Conservation (phyloP, 1,140 invertebrate genomes). For the Musca vetustissima region DNA sequence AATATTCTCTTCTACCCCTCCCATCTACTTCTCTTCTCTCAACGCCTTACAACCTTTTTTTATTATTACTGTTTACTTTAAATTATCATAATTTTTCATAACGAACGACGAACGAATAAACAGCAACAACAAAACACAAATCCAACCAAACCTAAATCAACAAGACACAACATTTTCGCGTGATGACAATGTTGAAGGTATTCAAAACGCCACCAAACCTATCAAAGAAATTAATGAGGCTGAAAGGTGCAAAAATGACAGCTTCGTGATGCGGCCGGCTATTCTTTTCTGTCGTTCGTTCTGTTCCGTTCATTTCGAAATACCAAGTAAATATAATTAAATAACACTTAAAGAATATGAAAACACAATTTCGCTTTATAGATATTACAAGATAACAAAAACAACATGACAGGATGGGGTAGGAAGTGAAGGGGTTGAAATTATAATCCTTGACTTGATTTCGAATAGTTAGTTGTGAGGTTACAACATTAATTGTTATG, state of each 20-base stretch:
- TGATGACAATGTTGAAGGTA: not conserved
- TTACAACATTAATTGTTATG: constrained; percentile 21
- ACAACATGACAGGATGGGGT: no score
- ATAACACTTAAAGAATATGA: constrained; percentile 17
- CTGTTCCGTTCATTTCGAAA: no score
- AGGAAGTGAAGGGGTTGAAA: constrained; percentile 5
- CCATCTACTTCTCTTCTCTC: no score
- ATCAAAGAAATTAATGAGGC: constrained; percentile 14
- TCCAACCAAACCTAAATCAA: constrained; percentile 18
- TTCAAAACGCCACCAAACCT: no score
- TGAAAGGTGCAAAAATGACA: constrained; percentile 18
- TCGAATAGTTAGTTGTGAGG: not conserved
- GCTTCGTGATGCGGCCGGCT: no score
- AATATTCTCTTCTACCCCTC: no score
- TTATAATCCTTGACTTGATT: constrained; percentile 5
- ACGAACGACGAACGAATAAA: no score
- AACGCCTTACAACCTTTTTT: no score
- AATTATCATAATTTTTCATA: constrained; percentile 17
- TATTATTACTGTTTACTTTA: not conserved
- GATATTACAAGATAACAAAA: no score
- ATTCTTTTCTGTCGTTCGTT: no score
- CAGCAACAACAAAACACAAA: not conserved
- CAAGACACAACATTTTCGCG: constrained; percentile 5
- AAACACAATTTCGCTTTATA: not conserved
- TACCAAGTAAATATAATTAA: constrained; percentile 8